Evolutionary conservation across 2,797 vertebrate species (phyloP).

Genomic region (Pterois miles): DNA sequence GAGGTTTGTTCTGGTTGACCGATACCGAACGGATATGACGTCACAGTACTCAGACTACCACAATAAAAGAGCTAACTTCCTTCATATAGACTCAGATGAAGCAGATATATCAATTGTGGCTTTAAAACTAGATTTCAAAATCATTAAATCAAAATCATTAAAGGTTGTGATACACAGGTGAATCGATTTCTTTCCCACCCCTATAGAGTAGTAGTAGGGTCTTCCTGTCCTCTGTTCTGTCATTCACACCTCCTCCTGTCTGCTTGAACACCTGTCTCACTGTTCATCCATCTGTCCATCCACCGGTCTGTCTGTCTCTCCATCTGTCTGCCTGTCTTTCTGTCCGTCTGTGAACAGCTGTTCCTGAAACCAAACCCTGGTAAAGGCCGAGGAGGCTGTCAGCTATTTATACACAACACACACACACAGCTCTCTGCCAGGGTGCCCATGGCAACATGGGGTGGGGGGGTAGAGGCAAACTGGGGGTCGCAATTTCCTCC

Average conservation of each 20-base stretch:
- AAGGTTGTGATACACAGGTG: too few relatives aligned
- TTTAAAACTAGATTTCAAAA: too few relatives aligned
- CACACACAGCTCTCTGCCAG: conserved; percentile 39
- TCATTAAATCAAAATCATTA: too few relatives aligned
- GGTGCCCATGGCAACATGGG: conserved; percentile 49
- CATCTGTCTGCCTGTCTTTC: not conserved
- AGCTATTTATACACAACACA: conserved; percentile 60
- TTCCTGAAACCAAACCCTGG: conserved; percentile 64
- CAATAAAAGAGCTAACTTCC: too few relatives aligned
- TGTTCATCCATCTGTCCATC: not conserved
- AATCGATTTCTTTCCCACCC: too few relatives aligned
- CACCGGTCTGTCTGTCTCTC: not conserved
- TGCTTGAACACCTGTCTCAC: not conserved
- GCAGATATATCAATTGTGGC: too few relatives aligned
- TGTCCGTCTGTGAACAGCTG: conserved; percentile 58
- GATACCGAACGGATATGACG: too few relatives aligned
- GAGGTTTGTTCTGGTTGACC: too few relatives aligned
- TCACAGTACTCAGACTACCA: too few relatives aligned
- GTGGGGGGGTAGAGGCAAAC: conserved; percentile 26
- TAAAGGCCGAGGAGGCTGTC: not conserved
- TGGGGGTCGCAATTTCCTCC: conserved; percentile 27
- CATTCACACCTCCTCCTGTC: not conserved
- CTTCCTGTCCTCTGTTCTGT: too few relatives aligned
- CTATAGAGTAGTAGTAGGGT: too few relatives aligned
- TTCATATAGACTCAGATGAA: too few relatives aligned